Evolutionary conservation across 2,797 vertebrate genomes (phyloP), one percentile per base, ranked within the genome.

Genomic region (Artibeus lituratus): DNA sequence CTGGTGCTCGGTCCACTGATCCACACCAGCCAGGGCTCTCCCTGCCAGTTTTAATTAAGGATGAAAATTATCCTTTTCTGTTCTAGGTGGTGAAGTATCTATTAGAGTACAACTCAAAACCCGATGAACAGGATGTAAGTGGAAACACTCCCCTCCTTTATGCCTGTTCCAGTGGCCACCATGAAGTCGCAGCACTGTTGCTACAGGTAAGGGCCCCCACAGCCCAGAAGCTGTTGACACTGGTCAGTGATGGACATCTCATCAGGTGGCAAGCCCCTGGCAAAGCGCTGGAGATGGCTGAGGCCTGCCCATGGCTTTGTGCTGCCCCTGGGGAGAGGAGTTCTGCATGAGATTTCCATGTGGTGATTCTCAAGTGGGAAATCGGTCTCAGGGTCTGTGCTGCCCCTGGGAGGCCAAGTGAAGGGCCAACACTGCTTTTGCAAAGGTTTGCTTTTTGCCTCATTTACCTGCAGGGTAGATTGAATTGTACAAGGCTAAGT

Each of bases 61-160:
- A 39, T 44, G 55, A 67, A 55, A 35, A 10, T 42, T 44, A 70
- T 81, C 85, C 21, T 83, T 80, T 81, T 97, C 76, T 96, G 90
- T 69, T 14, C 94, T 73, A 99, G 99, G 99, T 99, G 96, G 99
- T 99, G 86, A 99, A 98, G 78, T 98, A 98, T 84, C 98, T 99
- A 53, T 97, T 99, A 91, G 99, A 99, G 96, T 99, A 98, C 85
- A 99, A 99, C 26, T 99, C 99, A 84, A 99, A 99, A 90, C 98
- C 99, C 92, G 99, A 99, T 96, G 99, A 99, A 97, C 99, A 99
- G 97, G 99, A 99, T 96, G 94, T 99, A 4, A 99, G 99, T 87
- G 99, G 99, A 70, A 99, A 99, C 98, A 99, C 99, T 0, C 99
- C 99, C 24, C 98, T 99, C 82, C 99, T 99, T 37, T 99, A 99